Percentiles rank a stretch among this genome's conserved stretches.
Conservation (phyloP, 2,888 invertebrate species). For the Fabriciana adippe region DNA sequence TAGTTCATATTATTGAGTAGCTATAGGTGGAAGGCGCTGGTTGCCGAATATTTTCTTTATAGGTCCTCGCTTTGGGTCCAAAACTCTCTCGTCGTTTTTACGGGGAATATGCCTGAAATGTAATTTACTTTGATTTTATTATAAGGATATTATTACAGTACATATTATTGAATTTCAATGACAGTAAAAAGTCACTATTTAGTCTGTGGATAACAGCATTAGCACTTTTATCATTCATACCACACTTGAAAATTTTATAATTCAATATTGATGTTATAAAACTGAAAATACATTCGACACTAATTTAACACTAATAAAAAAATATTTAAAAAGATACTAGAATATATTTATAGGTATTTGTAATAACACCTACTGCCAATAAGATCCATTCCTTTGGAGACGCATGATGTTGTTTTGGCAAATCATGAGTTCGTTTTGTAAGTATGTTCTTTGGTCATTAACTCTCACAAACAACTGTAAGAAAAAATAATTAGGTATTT, state of each 20-base stretch:
- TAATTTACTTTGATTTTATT: constrained; percentile 37
- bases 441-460: constrained; percentile 75
- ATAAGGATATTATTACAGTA: neutral
- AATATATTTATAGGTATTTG: too few species aligned
- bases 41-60: constrained; percentile 69
- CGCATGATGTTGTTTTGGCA: constrained; percentile 75
- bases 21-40: constrained; percentile 72
- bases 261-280: too few species aligned
- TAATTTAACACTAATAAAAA: too few species aligned
- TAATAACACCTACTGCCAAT: constrained; percentile 70
- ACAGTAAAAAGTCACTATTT: neutral
- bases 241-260: neutral
- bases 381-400: constrained; percentile 67
- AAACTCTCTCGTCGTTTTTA: constrained; percentile 69
- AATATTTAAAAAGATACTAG: too few species aligned
- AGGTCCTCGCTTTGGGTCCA: constrained; percentile 77
- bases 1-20: constrained; percentile 51
- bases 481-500: constrained; percentile 19
- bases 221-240: neutral
- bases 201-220: neutral
- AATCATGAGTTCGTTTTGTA: constrained; percentile 77
- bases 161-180: too few species aligned
- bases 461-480: constrained; percentile 71
- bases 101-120: constrained; percentile 68
- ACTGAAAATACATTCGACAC: too few species aligned